Base-by-base conservation (phyloP, 2,888 invertebrate species). In the Myopa testacea region DNA sequence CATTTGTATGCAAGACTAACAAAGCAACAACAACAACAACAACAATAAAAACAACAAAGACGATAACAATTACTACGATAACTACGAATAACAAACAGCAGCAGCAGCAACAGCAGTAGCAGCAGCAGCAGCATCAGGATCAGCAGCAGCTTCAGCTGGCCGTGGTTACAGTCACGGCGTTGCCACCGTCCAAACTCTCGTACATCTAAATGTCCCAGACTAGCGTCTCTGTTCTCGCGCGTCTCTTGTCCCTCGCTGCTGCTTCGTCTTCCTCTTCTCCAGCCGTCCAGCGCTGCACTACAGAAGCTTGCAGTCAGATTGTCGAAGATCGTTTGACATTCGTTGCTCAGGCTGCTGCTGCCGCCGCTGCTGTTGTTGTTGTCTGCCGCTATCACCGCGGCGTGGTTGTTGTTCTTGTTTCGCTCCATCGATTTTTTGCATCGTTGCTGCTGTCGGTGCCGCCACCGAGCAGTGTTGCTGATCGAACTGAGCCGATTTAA, bases 1-100 rank as follows among this genome's bases (percentile, higher is more conserved):
- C 87, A 86, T 86, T 86, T 86, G 87, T 86, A 87, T 86, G 87
- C 86, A 87, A 86, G 84, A 85, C 84, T 85, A 86, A 86, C 86
- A 86, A 84, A 84, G 38, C 40, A 69, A 79, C 65, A 58, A 70
- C 19, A 60, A 16, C 75, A 45, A 19, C 65, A 68, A 14, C 72
- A 63, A 52, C 34, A 34, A 37, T 14, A 60, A 52, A 19, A 60
- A 34, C 40, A 38, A 62, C 67, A 26, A 38, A 55, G 37, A 68
- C 26, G 37, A 10, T 60, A 74, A 37, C 7, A 74, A 65, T 45
- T 40, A 34, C 70, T 34, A 74, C n/a, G n/a, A n/a, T 40, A 37
- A 67, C 40, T 38, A 52, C 38, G 52, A 70, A 52, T 10, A 45
- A 45, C 45, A 45, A 45, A 45, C 34, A 65, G 58, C 14, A 65